Percentiles rank a stretch among this genome's conserved stretches.
Evolutionary conservation across 2,113 vertebrate genomes (phyloP).

Genomic region (Helogale parvula): DNA sequence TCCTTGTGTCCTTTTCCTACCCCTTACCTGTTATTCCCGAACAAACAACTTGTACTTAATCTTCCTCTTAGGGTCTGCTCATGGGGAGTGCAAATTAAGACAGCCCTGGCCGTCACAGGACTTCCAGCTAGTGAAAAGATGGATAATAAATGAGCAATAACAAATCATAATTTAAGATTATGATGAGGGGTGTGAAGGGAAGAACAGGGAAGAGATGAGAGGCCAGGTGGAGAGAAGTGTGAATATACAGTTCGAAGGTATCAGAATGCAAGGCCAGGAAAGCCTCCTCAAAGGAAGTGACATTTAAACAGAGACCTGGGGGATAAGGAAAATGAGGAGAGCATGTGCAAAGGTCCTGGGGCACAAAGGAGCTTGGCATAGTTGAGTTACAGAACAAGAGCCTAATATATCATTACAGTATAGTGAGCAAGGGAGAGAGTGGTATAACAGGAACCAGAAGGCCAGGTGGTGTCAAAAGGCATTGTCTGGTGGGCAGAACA

Average conservation of each 20-base stretch:
- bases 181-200: background rate
- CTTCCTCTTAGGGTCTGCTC: background rate
- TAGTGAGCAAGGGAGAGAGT: background rate
- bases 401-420: background rate
- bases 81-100: background rate
- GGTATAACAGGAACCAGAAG: background rate
- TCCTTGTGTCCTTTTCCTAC: background rate
- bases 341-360: background rate
- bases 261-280: background rate
- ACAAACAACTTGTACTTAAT: background rate
- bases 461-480: background rate
- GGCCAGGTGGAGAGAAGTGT: background rate
- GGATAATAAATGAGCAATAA: background rate
- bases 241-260: background rate
- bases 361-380: background rate
- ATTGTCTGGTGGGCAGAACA: background rate
- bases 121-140: background rate
- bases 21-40: background rate
- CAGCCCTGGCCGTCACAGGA: fast-evolving
- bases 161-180: background rate
- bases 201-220: background rate
- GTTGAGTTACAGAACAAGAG: background rate
- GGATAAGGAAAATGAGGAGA: background rate
- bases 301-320: background rate
- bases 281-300: background rate